Conservation (phyloP, 2,797 vertebrate genomes). For the Ambastaia sidthimunki region DNA sequence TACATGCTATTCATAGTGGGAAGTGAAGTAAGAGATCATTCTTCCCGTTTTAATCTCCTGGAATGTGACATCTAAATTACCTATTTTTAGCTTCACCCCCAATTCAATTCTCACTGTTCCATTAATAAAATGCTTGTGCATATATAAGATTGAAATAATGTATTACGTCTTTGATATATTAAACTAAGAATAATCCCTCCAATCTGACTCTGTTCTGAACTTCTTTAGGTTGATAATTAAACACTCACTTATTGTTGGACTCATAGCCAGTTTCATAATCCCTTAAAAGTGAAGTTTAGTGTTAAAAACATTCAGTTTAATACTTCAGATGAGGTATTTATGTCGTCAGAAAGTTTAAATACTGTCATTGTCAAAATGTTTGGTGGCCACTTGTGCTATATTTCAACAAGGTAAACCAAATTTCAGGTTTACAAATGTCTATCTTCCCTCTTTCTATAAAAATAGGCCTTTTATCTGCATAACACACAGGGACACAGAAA, state of each 20-base stretch:
- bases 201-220: constrained; percentile 20
- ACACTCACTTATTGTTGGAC: background rate
- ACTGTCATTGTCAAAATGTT: no score
- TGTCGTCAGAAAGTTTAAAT: no score
- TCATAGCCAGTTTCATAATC: background rate
- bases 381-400: no score
- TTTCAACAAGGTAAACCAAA: no score
- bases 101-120: constrained; percentile 68
- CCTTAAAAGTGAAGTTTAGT: background rate
- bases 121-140: constrained; percentile 68
- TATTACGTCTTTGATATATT: constrained; percentile 42
- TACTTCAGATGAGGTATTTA: no score
- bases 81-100: constrained; percentile 77
- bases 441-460: background rate
- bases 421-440: background rate
- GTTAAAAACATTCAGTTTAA: background rate
- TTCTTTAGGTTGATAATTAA: constrained; percentile 6
- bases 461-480: constrained; percentile 33
- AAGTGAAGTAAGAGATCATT: constrained; percentile 51
- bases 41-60: constrained; percentile 64
- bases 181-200: constrained; percentile 35
- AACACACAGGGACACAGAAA: background rate
- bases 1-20: constrained; percentile 55
- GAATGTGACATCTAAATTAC: constrained; percentile 69
- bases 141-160: constrained; percentile 30